These are phyloP conservation scores for Metellina segmentata DNA, from an alignment of 2,888 invertebrate genomes.

Conservation along the genomic window DNA sequence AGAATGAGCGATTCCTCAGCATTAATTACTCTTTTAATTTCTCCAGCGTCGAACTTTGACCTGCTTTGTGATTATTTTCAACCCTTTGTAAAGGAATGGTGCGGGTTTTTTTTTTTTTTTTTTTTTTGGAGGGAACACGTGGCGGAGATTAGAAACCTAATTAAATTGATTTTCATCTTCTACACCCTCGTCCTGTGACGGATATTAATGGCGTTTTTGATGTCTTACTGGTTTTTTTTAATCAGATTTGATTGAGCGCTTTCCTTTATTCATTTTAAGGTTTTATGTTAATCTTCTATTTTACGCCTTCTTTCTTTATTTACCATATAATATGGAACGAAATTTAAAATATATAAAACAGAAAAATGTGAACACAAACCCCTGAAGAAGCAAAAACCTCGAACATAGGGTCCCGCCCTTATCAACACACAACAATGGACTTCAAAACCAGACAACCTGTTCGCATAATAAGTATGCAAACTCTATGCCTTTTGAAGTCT, in stretches of 20 bases:
- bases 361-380: too few relatives aligned
- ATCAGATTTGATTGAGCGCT: not conserved
- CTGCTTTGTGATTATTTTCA: constrained; percentile 24
- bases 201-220: constrained; percentile 13
- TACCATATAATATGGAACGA: too few relatives aligned
- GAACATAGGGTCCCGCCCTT: too few relatives aligned
- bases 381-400: too few relatives aligned
- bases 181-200: constrained; percentile 25
- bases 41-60: constrained; percentile 45
- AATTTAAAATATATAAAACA: too few relatives aligned
- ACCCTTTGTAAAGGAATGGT: not conserved
- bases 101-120: too few relatives aligned
- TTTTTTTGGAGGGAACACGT: constrained; percentile 11
- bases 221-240: not conserved
- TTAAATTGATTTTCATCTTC: constrained; percentile 29
- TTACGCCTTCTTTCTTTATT: too few relatives aligned
- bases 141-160: constrained; percentile 37
- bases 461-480: too few relatives aligned
- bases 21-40: constrained; percentile 56
- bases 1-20: not conserved
- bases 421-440: too few relatives aligned
- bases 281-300: not conserved
- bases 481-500: too few relatives aligned
- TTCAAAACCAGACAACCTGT: too few relatives aligned
- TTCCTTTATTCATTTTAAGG: not conserved